Evolutionary conservation across 2,888 invertebrate genomes (phyloP).

Genomic region (Sussaba pulchella): DNA sequence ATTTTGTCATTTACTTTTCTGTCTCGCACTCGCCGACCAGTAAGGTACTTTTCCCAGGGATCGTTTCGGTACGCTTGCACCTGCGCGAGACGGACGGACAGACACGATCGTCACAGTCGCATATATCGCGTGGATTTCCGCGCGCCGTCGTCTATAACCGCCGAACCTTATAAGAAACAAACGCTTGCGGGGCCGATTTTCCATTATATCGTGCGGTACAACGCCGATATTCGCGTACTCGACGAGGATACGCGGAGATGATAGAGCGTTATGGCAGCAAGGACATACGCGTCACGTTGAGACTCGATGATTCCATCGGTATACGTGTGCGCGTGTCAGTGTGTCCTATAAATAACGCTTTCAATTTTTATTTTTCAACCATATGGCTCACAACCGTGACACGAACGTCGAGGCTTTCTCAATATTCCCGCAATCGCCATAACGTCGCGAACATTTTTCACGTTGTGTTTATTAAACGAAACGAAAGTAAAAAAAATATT

Average conservation of each 20-base stretch:
- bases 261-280: slow-evolving; percentile 56
- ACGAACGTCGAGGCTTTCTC: slow-evolving; percentile 53
- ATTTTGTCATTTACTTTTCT: neutral
- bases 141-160: slow-evolving; percentile 26
- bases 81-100: slow-evolving; percentile 14
- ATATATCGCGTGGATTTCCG: slow-evolving; percentile 41
- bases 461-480: slow-evolving; percentile 15
- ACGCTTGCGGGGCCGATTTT: slow-evolving; percentile 48
- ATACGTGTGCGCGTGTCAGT: slow-evolving; percentile 6
- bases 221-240: neutral
- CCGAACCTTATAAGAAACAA: slow-evolving; percentile 56
- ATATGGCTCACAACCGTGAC: slow-evolving; percentile 6
- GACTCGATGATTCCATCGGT: slow-evolving; percentile 30
- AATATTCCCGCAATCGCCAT: slow-evolving; percentile 8
- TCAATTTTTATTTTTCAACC: slow-evolving; percentile 38
- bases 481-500: slow-evolving; percentile 17
- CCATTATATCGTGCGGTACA: slow-evolving; percentile 50
- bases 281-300: slow-evolving; percentile 27
- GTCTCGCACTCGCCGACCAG: slow-evolving; percentile 35
- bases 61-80: slow-evolving; percentile 18
- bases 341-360: slow-evolving; percentile 53
- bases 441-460: neutral
- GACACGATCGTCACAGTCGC: slow-evolving; percentile 50
- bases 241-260: slow-evolving; percentile 41
- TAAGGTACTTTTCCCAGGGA: slow-evolving; percentile 28